Conservation (phyloP, 2,113 vertebrate species). For the Pollachius pollachius region DNA sequence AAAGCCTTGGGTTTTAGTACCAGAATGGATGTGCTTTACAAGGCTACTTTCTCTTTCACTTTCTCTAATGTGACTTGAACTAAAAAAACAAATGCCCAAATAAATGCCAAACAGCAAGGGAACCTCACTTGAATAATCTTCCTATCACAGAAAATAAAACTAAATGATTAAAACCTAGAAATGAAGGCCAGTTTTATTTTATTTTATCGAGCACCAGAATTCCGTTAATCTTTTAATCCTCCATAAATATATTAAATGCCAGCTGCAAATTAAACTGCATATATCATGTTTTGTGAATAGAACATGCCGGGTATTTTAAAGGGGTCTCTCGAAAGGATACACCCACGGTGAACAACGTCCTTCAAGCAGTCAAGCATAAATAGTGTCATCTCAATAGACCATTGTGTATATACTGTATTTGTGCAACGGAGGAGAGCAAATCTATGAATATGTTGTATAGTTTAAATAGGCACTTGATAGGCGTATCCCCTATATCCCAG, state of each 20-base stretch:
- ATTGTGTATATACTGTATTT: slow-evolving; percentile 72
- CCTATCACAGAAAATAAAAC: background rate
- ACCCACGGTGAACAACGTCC: slow-evolving; percentile 58
- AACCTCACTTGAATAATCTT: too few relatives aligned
- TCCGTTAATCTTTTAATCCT: slow-evolving; percentile 65
- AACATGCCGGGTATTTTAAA: slow-evolving; percentile 68
- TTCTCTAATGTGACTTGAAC: background rate
- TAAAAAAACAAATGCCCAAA: too few relatives aligned
- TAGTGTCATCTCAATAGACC: slow-evolving; percentile 67
- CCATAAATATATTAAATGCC: slow-evolving; percentile 45
- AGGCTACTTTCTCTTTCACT: background rate
- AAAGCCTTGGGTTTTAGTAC: too few relatives aligned
- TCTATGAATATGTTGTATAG: slow-evolving; percentile 75
- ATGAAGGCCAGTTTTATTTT: slow-evolving; percentile 14
- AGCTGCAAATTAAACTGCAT: slow-evolving; percentile 55
- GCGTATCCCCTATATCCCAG: slow-evolving; percentile 68
- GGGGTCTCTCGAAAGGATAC: slow-evolving; percentile 68
- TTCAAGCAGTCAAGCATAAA: slow-evolving; percentile 59
- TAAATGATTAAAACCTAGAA: background rate
- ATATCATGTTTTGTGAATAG: slow-evolving; percentile 65
- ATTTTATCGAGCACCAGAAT: background rate
- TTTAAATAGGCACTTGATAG: slow-evolving; percentile 81
- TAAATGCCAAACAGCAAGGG: too few relatives aligned
- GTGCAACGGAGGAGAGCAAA: slow-evolving; percentile 72
- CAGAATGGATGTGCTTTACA: too few relatives aligned